Evolutionary conservation across 2,113 vertebrate genomes (phyloP), one percentile per base, ranked within the genome.

Genomic region (Chrysochloris asiatica): DNA sequence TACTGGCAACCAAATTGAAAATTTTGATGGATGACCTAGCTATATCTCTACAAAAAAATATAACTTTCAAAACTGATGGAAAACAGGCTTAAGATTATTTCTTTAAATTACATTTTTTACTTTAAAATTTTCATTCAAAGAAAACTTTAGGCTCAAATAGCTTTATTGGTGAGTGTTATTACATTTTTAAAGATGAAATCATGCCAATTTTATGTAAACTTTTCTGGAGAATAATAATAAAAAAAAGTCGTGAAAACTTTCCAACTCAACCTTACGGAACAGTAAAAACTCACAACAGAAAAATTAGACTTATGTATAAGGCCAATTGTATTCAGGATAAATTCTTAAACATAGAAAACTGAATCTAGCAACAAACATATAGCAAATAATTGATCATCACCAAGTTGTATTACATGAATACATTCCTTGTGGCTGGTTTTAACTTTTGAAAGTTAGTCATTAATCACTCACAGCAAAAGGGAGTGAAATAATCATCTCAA

Each of bases 371-470:
- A 79, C 24, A 73, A 83, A 45, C 82, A 72, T 17, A 47, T 24
- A 43, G 38, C 11, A 63, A 76, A 36, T 43, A 16, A 33, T 13
- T 2, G 8, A 56, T 84, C 28, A 83, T 24, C n/a, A 80, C 13
- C 2, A 41, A 61, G 45, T 38, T 67, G 89, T 81, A 76, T 59
- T 52, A 24, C 4, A 54, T 38, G 33, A 93, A 47, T 69, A 71
- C 11, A n/a, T n/a, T n/a, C n/a, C n/a, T n/a, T n/a, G 54, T 73
- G 43, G 22, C 56, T 88, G 41, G 54, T n/a, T 54, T 90, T 92
- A 80, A 56, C 24, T 79, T 88, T 45, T 88, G 59, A 85, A 91
- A 91, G 77, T 76, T 75, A 80, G 67, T 75, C 71, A 76, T 81
- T 47, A 84, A 71, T 36, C 36, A 83, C 33, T 43, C 67, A 78